phyloP scores from a whole-genome alignment of 2,113 vertebrate genomes.

The Varanus komodoensis region DNA sequence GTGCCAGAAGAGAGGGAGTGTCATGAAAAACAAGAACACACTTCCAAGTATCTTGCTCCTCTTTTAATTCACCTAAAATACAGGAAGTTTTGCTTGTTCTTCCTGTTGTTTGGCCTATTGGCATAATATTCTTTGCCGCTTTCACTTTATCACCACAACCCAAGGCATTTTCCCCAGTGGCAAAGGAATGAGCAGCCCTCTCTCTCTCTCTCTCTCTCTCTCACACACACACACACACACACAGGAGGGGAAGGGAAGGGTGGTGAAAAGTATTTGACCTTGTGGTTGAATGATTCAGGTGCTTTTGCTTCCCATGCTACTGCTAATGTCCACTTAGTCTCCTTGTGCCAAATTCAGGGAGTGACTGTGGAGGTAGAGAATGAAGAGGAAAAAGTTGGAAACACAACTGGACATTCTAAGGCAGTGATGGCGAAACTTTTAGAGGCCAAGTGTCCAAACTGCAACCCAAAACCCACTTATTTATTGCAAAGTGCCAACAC shows the following conservation, averaged over 20 bases:
- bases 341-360: not conserved
- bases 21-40: slow-evolving; percentile 33
- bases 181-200: not conserved
- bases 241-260: no score
- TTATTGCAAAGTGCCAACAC: no score
- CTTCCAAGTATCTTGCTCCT: slow-evolving; percentile 24
- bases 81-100: slow-evolving; percentile 17
- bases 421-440: no score
- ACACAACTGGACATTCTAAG: not conserved
- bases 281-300: not conserved
- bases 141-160: not conserved
- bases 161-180: not conserved
- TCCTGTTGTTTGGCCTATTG: slow-evolving; percentile 18
- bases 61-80: slow-evolving; percentile 29
- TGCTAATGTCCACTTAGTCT: not conserved
- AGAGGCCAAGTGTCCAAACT: no score
- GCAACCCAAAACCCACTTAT: no score
- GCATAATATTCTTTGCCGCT: rapidly evolving
- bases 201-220: not conserved
- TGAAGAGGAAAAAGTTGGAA: not conserved
- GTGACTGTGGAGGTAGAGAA: not conserved
- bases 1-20: slow-evolving; percentile 4
- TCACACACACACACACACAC: no score
- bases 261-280: not conserved
- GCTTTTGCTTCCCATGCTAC: not conserved